These are phyloP conservation scores for Coregonus clupeaformis DNA, from an alignment of 2,113 vertebrate species.

Conservation along the genomic window DNA sequence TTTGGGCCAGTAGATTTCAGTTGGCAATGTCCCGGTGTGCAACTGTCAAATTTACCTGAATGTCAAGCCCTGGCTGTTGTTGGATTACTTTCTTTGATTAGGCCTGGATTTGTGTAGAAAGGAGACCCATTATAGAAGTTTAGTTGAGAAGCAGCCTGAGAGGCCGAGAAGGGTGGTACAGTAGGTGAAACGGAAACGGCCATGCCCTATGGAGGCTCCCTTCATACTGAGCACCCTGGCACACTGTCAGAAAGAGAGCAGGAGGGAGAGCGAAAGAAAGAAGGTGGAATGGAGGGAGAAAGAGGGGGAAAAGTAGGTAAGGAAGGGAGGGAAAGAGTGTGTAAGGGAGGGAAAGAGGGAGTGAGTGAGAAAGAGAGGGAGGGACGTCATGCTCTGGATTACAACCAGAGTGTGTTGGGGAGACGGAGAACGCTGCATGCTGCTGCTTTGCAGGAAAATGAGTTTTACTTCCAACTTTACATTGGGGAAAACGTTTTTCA, in stretches of 20 bases:
- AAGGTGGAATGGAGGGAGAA: conserved; percentile 34
- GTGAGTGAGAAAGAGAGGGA: conserved; percentile 28
- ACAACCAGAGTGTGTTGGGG: conserved; percentile 54
- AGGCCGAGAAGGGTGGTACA: background rate
- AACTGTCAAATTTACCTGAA: background rate
- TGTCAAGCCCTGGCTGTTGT: background rate
- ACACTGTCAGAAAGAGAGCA: conserved; percentile 47
- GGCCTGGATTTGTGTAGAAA: background rate
- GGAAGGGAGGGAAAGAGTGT: conserved; percentile 23
- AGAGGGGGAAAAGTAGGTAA: no score
- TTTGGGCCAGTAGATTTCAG: no score
- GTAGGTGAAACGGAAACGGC: background rate
- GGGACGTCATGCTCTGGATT: conserved; percentile 63
- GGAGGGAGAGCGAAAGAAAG: conserved; percentile 50
- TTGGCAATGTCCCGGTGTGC: no score
- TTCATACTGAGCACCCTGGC: conserved; percentile 39
- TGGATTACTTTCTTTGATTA: background rate
- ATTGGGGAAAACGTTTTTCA: conserved; percentile 6
- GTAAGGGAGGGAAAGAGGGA: conserved; percentile 34
- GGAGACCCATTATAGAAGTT: background rate
- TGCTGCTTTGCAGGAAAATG: conserved; percentile 30
- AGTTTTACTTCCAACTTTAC: conserved; percentile 30
- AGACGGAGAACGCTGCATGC: conserved; percentile 35
- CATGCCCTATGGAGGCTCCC: conserved; percentile 45
- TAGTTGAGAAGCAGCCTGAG: background rate